Conservation (phyloP, 2,888 invertebrate genomes). For the Tipula lateralis region DNA sequence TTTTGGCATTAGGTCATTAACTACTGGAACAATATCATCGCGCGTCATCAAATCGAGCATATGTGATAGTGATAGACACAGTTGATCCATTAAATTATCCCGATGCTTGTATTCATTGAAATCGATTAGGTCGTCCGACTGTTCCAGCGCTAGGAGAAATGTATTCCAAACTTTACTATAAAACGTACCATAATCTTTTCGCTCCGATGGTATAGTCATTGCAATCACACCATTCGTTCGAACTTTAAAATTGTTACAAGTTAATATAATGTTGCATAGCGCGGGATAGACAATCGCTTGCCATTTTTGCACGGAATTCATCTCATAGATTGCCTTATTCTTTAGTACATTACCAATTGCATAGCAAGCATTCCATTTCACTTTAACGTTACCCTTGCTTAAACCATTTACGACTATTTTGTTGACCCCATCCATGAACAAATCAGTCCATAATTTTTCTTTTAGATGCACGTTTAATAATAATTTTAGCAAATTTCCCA, state of each 20-base stretch:
- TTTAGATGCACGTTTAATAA: conserved; percentile 53
- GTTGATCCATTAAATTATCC: conserved; percentile 78
- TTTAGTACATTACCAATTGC: conserved; percentile 76
- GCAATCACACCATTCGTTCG: conserved; percentile 81
- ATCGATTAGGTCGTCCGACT: conserved; percentile 71
- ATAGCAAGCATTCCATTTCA: conserved; percentile 89
- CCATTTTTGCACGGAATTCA: conserved; percentile 49
- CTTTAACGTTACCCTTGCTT: conserved; percentile 73
- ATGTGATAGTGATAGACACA: conserved; percentile 71
- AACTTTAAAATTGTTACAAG: conserved; percentile 82
- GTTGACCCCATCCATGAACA: conserved; percentile 58
- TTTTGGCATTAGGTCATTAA: conserved; percentile 40
- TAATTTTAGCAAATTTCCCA: conserved; percentile 73
- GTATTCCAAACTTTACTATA: conserved; percentile 64
- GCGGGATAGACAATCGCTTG: conserved; percentile 52
- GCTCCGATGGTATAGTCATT: conserved; percentile 56
- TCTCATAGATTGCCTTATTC: conserved; percentile 53
- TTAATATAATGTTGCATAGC: conserved; percentile 61
- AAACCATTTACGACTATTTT: conserved; percentile 66
- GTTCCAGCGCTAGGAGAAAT: conserved; percentile 68
- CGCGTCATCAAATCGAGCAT: conserved; percentile 56
- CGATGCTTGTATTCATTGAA: conserved; percentile 81
- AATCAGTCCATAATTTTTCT: conserved; percentile 51
- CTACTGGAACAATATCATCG: conserved; percentile 56
- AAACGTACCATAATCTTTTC: conserved; percentile 61